Percentiles rank a stretch among this genome's conserved stretches.
Conservation (phyloP, 2,888 invertebrate genomes). For the Napeogenes inachia region DNA sequence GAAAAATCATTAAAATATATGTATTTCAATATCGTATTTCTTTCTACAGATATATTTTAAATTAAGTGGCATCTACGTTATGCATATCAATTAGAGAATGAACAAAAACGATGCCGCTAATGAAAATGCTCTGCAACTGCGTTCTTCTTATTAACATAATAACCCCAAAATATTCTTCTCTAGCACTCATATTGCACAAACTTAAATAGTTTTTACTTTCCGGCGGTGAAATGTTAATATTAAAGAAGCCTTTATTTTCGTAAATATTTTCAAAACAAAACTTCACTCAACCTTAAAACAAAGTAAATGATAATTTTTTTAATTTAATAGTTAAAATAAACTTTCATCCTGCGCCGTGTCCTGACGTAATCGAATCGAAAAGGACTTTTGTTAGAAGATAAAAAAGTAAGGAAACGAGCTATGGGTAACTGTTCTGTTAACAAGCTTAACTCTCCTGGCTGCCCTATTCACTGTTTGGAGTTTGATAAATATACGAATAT, state of each 20-base stretch:
- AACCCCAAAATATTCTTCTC: too few species aligned
- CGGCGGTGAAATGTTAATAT: too few species aligned
- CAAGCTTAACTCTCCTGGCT: conserved; percentile 4
- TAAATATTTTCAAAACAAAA: too few species aligned
- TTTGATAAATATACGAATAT: not conserved
- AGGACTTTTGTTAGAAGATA: conserved; percentile 1
- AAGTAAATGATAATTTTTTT: too few species aligned
- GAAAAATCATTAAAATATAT: too few species aligned
- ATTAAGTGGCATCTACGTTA: not conserved
- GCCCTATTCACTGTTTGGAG: conserved; percentile 1
- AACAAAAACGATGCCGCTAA: not conserved
- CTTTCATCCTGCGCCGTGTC: not conserved
- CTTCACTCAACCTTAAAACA: too few species aligned
- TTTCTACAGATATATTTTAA: not conserved
- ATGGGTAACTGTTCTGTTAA: not conserved
- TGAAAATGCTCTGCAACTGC: not conserved
- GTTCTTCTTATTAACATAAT: not conserved
- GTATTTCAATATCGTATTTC: too few species aligned
- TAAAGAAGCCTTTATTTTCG: too few species aligned
- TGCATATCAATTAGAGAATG: not conserved
- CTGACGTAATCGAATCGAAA: conserved; percentile 2
- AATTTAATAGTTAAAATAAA: not conserved
- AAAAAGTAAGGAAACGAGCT: conserved; percentile 1
- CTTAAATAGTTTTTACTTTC: too few species aligned
- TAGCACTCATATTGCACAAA: too few species aligned